Evolutionary conservation across 1,140 invertebrate genomes (phyloP), one percentile per base, ranked within the genome.

Genomic region (Zaprionus vittiger): DNA sequence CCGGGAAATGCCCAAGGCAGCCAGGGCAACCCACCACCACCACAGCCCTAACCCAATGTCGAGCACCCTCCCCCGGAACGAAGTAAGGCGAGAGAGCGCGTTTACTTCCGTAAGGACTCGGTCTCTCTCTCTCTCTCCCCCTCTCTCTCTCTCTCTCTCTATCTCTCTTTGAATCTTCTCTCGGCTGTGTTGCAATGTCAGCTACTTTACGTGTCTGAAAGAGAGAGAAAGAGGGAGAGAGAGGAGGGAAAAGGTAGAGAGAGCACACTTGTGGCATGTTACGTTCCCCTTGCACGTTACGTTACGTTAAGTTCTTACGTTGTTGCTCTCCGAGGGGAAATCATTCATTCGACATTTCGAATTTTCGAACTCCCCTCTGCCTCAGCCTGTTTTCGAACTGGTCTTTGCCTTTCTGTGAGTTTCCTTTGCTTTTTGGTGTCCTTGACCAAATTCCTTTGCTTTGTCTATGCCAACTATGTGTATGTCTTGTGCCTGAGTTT

Each of bases 181-280:
- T 61, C 59, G 41, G 37, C 75, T 76, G 81, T 81, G 81, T 59
- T 65, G 83, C 57, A 79, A 87, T 89, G 78, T 70, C 71, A 77
- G 83, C 79, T 83, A 78, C 83, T 89, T 80, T 78, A 57, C 57
- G 64, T 22, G 47, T 7, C 59, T 26, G 28, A 44, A 26, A 52
- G 24, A 79, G 31, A 54, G 56, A 62, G 17, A 37, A 15, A 15
- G 41, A 22, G 54, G 37, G 57, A 77, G 47, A 74, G 81, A 14
- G 63, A 17, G 31, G 22, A 24, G 12, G 63, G 63, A 24, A 73
- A 77, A 11, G 62, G 12, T 28, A 38, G 34, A 14, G 63, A 6
- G 44, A 11, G 28, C 81, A 87, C 83, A 87, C 83, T 87, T 87
- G 83, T 87, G 81, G 83, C 83, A 79, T 87, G 26, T 61, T 60